Evolutionary conservation across 1,140 invertebrate genomes (phyloP).

Genomic region (Apis mellifera): DNA sequence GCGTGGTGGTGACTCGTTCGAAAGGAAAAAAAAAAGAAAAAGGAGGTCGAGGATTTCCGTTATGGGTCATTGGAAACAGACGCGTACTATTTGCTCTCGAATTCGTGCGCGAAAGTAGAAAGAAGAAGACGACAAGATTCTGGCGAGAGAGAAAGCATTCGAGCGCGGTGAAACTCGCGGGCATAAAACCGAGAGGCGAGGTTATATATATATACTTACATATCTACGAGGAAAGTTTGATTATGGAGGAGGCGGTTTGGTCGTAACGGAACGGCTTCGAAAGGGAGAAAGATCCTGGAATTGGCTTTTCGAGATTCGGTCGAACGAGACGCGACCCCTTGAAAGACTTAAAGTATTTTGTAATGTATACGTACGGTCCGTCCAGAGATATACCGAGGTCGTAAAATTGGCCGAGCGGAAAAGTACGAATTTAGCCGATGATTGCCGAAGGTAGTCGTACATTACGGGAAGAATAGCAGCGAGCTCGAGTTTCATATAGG

Average conservation of each 20-base stretch:
- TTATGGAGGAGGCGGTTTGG: constrained; percentile 44
- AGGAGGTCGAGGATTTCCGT: background rate
- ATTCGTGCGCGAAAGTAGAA: background rate
- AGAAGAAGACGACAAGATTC: background rate
- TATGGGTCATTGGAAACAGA: background rate
- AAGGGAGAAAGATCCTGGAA: background rate
- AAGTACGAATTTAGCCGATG: no score
- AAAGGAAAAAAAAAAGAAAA: background rate
- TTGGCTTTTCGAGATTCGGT: constrained; percentile 1
- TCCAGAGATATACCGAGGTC: no score
- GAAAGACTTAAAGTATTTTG: constrained; percentile 5
- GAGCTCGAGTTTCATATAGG: no score
- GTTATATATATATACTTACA: no score
- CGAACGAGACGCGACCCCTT: constrained; percentile 19
- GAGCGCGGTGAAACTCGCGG: background rate
- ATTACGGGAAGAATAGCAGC: no score
- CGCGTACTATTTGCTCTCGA: background rate
- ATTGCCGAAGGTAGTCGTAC: no score
- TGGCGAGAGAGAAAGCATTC: background rate
- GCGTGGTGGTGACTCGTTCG: background rate
- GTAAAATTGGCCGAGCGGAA: no score
- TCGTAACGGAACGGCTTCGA: constrained; percentile 7
- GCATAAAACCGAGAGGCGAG: background rate
- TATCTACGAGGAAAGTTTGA: background rate
- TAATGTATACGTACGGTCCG: background rate